Conservation (phyloP, 1,140 invertebrate genomes). For the Rhagoletis pomonella region DNA sequence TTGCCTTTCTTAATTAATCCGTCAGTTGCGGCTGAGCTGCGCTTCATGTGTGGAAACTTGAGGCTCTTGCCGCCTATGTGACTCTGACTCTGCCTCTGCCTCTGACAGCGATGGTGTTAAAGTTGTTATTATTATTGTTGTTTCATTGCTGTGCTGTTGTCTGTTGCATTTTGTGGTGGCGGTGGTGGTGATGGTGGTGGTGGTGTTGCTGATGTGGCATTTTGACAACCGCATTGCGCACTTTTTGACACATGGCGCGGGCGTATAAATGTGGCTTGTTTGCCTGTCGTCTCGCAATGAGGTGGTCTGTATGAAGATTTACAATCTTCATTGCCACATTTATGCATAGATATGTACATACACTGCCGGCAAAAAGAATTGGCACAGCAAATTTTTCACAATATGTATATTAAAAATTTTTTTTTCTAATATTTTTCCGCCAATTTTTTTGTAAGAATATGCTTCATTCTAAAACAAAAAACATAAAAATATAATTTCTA, state of each 20-base stretch:
- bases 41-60: constrained; percentile 2
- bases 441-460: no score
- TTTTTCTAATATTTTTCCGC: no score
- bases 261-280: constrained; percentile 29
- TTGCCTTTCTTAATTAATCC: constrained; percentile 47
- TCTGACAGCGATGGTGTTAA: neutral
- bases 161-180: neutral
- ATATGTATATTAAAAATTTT: no score
- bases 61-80: neutral
- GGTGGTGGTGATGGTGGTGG: neutral
- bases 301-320: constrained; percentile 19
- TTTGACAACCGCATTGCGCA: constrained; percentile 30
- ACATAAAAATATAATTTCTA: no score
- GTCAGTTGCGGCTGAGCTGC: constrained; percentile 38
- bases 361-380: neutral
- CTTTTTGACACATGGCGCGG: constrained; percentile 37
- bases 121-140: neutral
- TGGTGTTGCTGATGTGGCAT: constrained; percentile 38
- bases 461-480: no score
- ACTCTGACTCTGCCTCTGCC: neutral
- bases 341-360: neutral
- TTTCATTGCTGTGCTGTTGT: neutral
- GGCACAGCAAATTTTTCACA: no score
- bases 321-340: no score
- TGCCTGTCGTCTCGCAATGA: constrained; percentile 34